Evolutionary conservation across 64 coral and sea anemone genomes (phyloP).

Genomic region (Catalaphyllia jardinei): DNA sequence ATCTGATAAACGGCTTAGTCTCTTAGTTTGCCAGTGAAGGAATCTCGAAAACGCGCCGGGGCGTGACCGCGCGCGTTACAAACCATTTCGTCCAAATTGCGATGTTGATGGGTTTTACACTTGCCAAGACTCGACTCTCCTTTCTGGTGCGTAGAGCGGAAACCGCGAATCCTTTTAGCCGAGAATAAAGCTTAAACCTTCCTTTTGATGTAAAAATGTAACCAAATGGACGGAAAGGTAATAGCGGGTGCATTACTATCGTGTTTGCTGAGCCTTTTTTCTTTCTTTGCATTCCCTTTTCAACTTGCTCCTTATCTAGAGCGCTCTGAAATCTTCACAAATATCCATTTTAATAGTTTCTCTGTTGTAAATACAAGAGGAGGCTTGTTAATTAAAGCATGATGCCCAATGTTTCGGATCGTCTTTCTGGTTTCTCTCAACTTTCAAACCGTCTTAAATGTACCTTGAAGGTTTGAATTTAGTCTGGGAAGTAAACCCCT

Average conservation of each 20-base stretch:
- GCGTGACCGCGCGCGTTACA: neutral
- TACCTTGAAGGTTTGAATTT: neutral
- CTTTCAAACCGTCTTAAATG: neutral
- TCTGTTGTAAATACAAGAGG: neutral
- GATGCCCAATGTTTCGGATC: neutral
- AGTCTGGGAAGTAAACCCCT: neutral
- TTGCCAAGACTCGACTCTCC: neutral
- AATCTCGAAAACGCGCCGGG: neutral
- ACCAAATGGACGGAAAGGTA: neutral
- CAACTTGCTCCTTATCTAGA: neutral
- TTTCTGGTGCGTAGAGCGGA: neutral
- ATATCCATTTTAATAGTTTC: neutral
- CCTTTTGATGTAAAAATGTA: slow-evolving; percentile 2
- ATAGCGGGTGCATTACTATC: neutral
- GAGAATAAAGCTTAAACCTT: neutral
- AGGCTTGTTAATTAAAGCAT: neutral
- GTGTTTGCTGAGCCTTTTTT: neutral
- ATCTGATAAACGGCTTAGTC: neutral
- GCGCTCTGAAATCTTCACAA: neutral
- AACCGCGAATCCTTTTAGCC: neutral
- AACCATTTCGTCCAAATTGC: neutral
- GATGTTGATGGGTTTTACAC: slow-evolving; percentile 3
- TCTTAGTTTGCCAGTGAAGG: slow-evolving; percentile 25
- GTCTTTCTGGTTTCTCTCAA: neutral
- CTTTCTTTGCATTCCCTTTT: neutral